Evolutionary conservation across 2,113 vertebrate genomes (phyloP).

Genomic region (Oryctolagus cuniculus): mOryCun1.1 NC_091434.1:75895001-75895500

Average conservation of each 20-base stretch:
- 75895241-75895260: conserved; percentile 19
- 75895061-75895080: conserved; percentile 29
- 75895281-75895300: conserved; percentile 20
- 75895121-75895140: neutral
- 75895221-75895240: conserved; percentile 41
- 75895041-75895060: conserved; percentile 29
- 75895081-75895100: conserved; percentile 59
- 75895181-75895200: neutral
- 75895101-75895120: neutral
- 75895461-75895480: neutral
- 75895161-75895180: conserved; percentile 10
- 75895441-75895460: neutral
- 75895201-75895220: conserved; percentile 39
- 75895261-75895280: conserved; percentile 26
- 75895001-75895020: conserved; percentile 58
- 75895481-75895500: neutral
- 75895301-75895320: neutral
- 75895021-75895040: conserved; percentile 1
- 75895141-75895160: neutral
- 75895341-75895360: neutral
- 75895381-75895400: neutral
- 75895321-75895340: neutral
- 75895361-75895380: neutral
- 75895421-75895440: neutral
- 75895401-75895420: neutral